phyloP scores from a whole-genome alignment of 2,797 vertebrate genomes.

The Hypotaenidia philippensis region DNA sequence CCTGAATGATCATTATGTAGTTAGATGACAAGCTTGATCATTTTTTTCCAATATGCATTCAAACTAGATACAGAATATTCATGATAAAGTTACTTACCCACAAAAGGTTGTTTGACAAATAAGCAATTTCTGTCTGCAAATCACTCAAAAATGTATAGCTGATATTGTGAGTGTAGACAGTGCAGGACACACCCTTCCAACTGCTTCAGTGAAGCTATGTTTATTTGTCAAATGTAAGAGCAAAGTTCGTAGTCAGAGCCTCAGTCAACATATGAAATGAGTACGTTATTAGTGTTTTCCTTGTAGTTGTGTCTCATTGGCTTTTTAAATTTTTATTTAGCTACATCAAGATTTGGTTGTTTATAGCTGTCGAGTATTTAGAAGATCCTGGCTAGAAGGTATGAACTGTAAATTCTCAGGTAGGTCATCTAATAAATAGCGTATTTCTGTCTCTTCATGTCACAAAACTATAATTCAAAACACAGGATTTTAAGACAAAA shows the following conservation, averaged over 20 bases:
- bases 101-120: too few relatives aligned
- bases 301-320: not conserved
- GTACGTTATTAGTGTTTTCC: not conserved
- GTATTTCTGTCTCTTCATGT: not conserved
- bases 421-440: not conserved
- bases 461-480: not conserved
- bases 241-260: not conserved
- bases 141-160: too few relatives aligned
- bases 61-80: too few relatives aligned
- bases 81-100: too few relatives aligned
- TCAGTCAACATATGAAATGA: not conserved
- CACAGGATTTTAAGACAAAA: not conserved
- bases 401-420: conserved; percentile 5
- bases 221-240: not conserved
- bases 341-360: not conserved
- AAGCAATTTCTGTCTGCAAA: too few relatives aligned
- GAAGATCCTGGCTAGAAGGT: not conserved
- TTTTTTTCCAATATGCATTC: too few relatives aligned
- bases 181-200: not conserved
- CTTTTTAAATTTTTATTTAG: not conserved
- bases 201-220: not conserved
- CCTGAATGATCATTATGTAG: too few relatives aligned
- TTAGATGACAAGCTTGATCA: too few relatives aligned
- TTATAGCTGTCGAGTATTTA: conserved; percentile 21
- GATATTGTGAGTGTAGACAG: not conserved